Evolutionary conservation across 2,113 vertebrate species (phyloP), one percentile per base, ranked within the genome.

Genomic region (Ceuthmochares aereus): DNA sequence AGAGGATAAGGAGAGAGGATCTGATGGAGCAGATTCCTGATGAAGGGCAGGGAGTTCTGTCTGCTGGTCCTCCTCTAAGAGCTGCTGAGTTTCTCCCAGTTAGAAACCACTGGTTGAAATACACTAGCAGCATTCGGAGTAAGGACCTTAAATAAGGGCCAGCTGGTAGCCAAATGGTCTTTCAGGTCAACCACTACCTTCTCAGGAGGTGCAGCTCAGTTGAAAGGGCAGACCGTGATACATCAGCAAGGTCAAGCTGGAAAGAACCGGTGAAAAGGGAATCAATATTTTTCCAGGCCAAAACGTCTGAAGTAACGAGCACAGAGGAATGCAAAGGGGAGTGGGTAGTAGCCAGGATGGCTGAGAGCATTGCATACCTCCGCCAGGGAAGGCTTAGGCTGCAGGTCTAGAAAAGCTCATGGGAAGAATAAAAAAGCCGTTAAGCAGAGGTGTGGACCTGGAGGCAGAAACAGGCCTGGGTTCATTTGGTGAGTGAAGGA

Each of bases 371-470:
- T n/a, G 75, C 85, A 34, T 72, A 14, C 51, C 87, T 82, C 82
- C 0, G 51, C 91, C 95, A 96, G 92, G 6, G 0, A 25, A 83
- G 79, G 68, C 84, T 95, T 86, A 43, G 59, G 92, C 95, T 94
- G 87, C 85, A 52, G 87, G 72, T 91, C 95, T 83, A 84, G 45
- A 74, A 43, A 21, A 74, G 68, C 95, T 82, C 60, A 3, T 52
- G 95, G 95, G 95, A 96, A 92, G 82, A 80, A 86, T 93, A 94
- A 95, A 94, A 96, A 63, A 74, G 79, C 79, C 12, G 7, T 90
- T 95, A 88, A 67, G 72, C 45, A 86, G 95, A 96, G 95, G 78
- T 93, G 87, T 94, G 93, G 95, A 90, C n/a, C 84, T 93, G 89
- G 43, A 74, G 95, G 89, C 80, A 89, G 84, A 79, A 91, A 72